A percentile compares a stretch with the other conserved stretches of the same genome.
Evolutionary conservation across 92 coral and sea anemone species (phyloP).

Genomic region (Pocillopora grandis): DNA sequence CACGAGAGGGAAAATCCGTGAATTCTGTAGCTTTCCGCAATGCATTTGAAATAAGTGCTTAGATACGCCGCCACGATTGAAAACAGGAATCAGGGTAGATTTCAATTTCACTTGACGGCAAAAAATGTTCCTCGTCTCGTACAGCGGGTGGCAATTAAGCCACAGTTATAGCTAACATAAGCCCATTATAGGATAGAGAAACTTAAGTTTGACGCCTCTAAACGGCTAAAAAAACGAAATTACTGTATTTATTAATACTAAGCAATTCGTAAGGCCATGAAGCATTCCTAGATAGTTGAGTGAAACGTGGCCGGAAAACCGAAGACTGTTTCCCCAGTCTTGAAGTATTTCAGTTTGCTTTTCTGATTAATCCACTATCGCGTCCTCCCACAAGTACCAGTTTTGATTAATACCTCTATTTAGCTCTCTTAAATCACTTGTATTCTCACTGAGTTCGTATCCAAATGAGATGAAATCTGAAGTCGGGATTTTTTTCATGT

Average conservation of each 20-base stretch:
- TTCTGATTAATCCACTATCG: neutral
- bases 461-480: neutral
- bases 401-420: too few species aligned
- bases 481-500: slow-evolving; percentile 17
- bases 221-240: neutral
- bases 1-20: slow-evolving; percentile 27
- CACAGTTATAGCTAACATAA: slow-evolving; percentile 4
- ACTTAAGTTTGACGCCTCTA: neutral
- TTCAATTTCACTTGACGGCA: neutral
- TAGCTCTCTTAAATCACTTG: too few species aligned
- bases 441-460: too few species aligned
- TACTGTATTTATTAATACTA: neutral
- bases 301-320: slow-evolving; percentile 20
- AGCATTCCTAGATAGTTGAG: neutral
- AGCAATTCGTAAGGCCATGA: slow-evolving; percentile 11
- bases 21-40: slow-evolving; percentile 8
- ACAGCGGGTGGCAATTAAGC: slow-evolving; percentile 35
- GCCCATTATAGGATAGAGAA: slow-evolving; percentile 7
- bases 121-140: neutral
- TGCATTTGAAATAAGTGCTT: neutral
- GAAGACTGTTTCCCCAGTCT: neutral
- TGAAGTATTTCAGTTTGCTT: neutral
- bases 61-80: neutral
- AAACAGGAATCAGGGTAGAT: neutral
- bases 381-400: neutral